These are phyloP conservation scores for Stichopus horrens DNA, from an alignment of 53 echinoderm and acorn worm species.

Conservation along the genomic window DNA sequence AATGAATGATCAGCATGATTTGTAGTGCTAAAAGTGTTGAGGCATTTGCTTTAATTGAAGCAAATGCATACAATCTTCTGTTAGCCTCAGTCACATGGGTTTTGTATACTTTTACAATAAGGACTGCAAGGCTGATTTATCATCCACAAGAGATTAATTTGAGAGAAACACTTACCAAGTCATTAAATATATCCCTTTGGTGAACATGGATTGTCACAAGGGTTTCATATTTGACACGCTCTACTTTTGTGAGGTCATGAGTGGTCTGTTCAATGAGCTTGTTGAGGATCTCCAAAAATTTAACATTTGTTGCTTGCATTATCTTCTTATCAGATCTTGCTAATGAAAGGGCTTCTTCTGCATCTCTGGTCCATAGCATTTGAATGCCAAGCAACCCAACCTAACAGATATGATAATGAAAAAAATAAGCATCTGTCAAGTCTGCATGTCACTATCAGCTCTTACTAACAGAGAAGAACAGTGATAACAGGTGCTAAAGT, in stretches of 20 bases:
- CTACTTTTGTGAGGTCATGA: constrained; percentile 96
- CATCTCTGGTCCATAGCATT: constrained; percentile 98
- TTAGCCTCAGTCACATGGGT: no score
- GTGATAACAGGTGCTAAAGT: no score
- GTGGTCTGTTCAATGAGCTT: constrained; percentile 94
- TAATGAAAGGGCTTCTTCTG: constrained; percentile 85
- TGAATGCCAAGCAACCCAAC: constrained; percentile 97
- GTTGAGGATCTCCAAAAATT: constrained; percentile 92
- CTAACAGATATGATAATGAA: constrained; percentile 37
- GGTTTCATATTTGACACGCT: constrained; percentile 95
- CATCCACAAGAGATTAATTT: no score
- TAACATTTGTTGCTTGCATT: constrained; percentile 89
- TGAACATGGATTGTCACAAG: constrained; percentile 98
- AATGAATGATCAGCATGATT: no score
- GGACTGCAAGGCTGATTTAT: no score
- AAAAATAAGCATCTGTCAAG: not conserved
- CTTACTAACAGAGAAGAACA: no score
- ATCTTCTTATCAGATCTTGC: constrained; percentile 95
- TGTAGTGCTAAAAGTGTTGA: no score
- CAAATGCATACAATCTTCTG: no score
- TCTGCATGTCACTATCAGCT: no score
- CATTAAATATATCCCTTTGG: constrained; percentile 99
- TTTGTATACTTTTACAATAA: no score
- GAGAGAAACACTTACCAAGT: constrained; percentile 62
- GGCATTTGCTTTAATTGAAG: no score